Percentiles rank a stretch among this genome's conserved stretches.
phyloP scores from a whole-genome alignment of 2,888 invertebrate genomes.

The Dorcus parallelipipedus region DNA sequence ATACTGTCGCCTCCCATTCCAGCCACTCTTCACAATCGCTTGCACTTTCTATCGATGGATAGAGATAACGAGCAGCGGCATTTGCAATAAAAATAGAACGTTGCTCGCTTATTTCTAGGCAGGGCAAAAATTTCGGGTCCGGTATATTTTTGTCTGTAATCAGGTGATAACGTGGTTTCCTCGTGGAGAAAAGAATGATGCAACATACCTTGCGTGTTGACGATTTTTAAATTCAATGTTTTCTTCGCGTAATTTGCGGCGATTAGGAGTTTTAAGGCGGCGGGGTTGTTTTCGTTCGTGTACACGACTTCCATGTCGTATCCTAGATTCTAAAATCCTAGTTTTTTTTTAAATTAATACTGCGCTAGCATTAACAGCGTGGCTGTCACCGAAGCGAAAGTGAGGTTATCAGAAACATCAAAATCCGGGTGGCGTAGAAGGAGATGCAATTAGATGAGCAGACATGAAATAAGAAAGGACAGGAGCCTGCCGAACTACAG shows the following conservation, averaged over 20 bases:
- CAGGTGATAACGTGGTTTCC: background rate
- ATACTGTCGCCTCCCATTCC: conserved; percentile 63
- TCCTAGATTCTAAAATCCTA: too few relatives aligned
- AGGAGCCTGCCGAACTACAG: too few relatives aligned
- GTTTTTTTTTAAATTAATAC: too few relatives aligned
- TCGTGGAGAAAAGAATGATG: background rate
- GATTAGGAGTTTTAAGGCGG: conserved; percentile 69
- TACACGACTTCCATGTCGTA: conserved; percentile 63
- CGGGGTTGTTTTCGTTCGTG: conserved; percentile 75
- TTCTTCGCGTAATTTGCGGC: conserved; percentile 64
- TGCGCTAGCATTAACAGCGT: too few relatives aligned
- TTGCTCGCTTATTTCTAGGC: conserved; percentile 60
- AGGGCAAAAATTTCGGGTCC: conserved; percentile 62
- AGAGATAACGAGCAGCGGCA: conserved; percentile 65
- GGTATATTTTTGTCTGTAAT: conserved; percentile 52
- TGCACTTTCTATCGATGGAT: conserved; percentile 48
- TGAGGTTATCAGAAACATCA: too few relatives aligned
- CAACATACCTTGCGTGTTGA: conserved; percentile 58
- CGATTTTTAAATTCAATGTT: conserved; percentile 56
- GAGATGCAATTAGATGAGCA: too few relatives aligned
- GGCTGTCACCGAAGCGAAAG: too few relatives aligned
- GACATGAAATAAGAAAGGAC: too few relatives aligned
- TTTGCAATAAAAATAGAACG: conserved; percentile 67
- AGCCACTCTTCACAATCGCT: conserved; percentile 55
- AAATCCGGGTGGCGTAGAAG: too few relatives aligned